Conservation (phyloP, 2,113 vertebrate species). For the Gobius niger region DNA sequence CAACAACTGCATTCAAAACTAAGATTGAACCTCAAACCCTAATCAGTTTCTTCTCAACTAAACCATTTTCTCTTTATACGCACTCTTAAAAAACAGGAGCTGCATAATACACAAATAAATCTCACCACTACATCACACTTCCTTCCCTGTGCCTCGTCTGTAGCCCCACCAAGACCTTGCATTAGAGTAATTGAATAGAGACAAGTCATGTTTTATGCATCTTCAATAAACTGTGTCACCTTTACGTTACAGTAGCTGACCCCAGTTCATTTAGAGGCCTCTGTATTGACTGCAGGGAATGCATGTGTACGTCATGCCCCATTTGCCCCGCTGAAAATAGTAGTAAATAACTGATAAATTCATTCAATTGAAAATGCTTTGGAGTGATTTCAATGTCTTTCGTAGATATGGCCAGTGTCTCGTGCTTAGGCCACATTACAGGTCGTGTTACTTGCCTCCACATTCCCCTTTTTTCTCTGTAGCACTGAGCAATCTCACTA, state of each 20-base stretch:
- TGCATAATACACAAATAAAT: not conserved
- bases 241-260: slow-evolving; percentile 6
- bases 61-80: not conserved
- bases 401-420: slow-evolving; percentile 13
- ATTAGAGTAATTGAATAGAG: slow-evolving; percentile 7
- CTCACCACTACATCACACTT: not conserved
- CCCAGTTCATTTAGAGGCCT: not conserved
- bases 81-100: not conserved
- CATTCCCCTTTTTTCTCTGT: slow-evolving; percentile 28
- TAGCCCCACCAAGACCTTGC: not conserved
- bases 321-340: not conserved
- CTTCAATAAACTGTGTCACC: slow-evolving; percentile 4
- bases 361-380: not conserved
- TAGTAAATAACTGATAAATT: not conserved
- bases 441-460: slow-evolving; percentile 38
- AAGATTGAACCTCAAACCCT: not conserved
- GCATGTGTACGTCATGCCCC: not conserved
- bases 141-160: not conserved
- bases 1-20: no score
- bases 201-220: slow-evolving; percentile 11
- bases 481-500: slow-evolving; percentile 67
- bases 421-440: slow-evolving; percentile 20
- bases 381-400: no score
- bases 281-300: not conserved
- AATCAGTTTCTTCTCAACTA: not conserved